Base-by-base conservation (phyloP, 2,888 invertebrate species). In the Lithosia quadra region DNA sequence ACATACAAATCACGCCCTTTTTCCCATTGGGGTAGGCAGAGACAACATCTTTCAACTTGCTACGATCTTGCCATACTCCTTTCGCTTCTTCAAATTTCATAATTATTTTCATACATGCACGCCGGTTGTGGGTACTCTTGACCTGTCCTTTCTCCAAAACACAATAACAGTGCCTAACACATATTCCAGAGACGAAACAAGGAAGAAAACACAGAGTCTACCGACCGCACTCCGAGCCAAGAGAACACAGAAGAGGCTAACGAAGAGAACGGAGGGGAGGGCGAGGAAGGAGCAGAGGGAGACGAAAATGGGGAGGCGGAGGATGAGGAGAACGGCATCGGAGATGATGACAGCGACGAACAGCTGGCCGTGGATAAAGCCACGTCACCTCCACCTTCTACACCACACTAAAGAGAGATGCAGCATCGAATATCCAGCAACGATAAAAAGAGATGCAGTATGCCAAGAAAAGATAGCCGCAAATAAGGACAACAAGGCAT, bases 351-450 rank as follows among this genome's bases (percentile, higher is more conserved):
- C 11, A 87, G 76, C 36, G 88, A 81, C 8, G 87, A 78, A 49
- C 88, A 79, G 68, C 88, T 80, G 43, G 86, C 78, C 0, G 85
- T 84, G 9, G 95, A 96, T 74, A 96, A 96, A 78, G 95, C 95
- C 0, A 96, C 96, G 0, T 96, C 96, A 0, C 96, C 96, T 2
- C 95, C 94, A 21, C 94, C 94, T 1, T 84, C 79, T 0, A 84
- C 87, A 5, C 82, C 86, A 22, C 84, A 88, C 36, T 85, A 78
- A 64, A 24, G 39, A 36, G 2, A 28, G 28, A 28, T 28, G 28
- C 28, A 28, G n/a, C 3, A 3, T 36, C 34, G 9, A 10, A 36
- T 11, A 36, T 36, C 3, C 13, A 36, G 13, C 3, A 13, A 36
- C 11, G 36, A 36, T 36, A 3, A 11, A 13, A 15, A 39, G 13